These are phyloP conservation scores for Cettia cetti DNA, from an alignment of 2,113 vertebrate genomes.

Conservation along the genomic window DNA sequence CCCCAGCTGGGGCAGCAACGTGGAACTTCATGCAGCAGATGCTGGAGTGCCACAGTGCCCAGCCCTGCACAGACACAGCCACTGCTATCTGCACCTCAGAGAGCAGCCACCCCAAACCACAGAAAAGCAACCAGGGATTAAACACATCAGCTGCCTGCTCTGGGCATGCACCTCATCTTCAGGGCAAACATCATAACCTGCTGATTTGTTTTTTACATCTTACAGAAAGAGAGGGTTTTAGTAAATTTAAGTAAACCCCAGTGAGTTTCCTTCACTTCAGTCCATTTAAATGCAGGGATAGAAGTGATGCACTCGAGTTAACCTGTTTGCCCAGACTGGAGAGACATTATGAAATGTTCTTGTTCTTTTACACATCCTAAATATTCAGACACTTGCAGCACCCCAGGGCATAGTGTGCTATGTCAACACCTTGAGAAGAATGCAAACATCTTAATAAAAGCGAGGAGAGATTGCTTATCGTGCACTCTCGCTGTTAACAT, in stretches of 20 bases:
- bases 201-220: not conserved
- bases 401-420: not conserved
- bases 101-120: not conserved
- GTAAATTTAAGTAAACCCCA: not conserved
- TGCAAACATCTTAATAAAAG: not conserved
- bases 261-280: not conserved
- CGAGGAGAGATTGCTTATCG: not conserved
- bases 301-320: not conserved
- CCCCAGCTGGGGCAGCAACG: not conserved
- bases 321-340: not conserved
- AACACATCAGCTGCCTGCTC: not conserved
- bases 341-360: not conserved
- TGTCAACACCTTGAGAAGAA: not conserved
- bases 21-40: accelerated
- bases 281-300: not conserved
- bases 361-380: not conserved
- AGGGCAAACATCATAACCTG: not conserved
- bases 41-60: not conserved
- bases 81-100: not conserved
- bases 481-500: not conserved
- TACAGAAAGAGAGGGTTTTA: not conserved
- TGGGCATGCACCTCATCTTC: not conserved
- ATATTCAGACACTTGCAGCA: not conserved
- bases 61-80: not conserved
- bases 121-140: not conserved